Base-by-base conservation (phyloP, 2,113 vertebrate genomes). In the Empidonax traillii region DNA sequence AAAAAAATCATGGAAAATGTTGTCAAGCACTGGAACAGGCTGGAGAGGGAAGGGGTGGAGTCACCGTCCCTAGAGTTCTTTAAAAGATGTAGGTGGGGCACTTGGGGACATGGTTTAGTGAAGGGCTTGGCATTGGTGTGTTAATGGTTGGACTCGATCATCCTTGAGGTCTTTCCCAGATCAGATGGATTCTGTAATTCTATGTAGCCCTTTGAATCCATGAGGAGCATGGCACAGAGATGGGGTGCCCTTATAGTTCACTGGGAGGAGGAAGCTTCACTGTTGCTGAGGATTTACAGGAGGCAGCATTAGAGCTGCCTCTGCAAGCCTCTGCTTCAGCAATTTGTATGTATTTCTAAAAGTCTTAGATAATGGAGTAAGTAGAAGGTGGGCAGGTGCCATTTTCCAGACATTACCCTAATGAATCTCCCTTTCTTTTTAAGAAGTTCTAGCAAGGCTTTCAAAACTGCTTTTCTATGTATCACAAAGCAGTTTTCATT, bases 121-220 rank as follows among this genome's bases (percentile, higher is more conserved):
- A 39, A 68, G 71, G 23, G 13, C 13, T 89, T 25, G n/a, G 53
- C 62, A 46, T 28, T 30, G 53, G 53, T 67, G 62, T 8, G 21
- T n/a, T 31, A 47, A 35, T 62, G 24, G 21, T 35, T 83, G 39
- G 11, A 47, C 30, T 61, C 12, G 15, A 44, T n/a, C 33, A 24
- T 17, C 39, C 52, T 6, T 39, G 15, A 41, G 13, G 6, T 30
- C 28, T 67, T 46, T 53, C n/a, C 39, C 2, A 66, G 1, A 21
- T 7, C 10, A 24, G 30, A 46, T 39, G 39, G 12, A 41, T 61
- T 74, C 39, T 53, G 28, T 61, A 46, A 14, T 21, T 53, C 46
- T n/a, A 0, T 4, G 35, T 46, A n/a, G 22, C 21, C 30, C 30
- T 67, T 66, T 37, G 49, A 77, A n/a, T 33, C 1, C 0, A 37